Evolutionary conservation across 2,113 vertebrate species (phyloP), one percentile per base, ranked within the genome.

Genomic region (Arizona elegans): DNA sequence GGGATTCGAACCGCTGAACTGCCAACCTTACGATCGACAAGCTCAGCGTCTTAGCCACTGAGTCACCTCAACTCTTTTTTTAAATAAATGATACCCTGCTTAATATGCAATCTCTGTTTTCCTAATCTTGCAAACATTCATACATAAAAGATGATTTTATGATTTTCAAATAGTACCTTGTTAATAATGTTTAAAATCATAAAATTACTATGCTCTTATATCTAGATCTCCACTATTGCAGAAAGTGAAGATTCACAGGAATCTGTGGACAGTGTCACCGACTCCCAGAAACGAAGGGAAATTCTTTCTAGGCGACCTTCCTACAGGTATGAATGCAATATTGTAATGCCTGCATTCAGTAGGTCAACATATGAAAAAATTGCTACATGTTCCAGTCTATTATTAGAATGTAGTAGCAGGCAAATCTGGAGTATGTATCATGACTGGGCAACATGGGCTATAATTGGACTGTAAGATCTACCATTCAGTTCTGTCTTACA

Each of bases 181-280:
- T 38, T 70, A 58, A 47, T 15, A 55, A 12, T 88, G 10, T 58
- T 93, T 88, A n/a, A 52, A 88, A 90, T 91, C 85, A 75, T 96
- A 93, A 95, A 91, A 92, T 93, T 95, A 52, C 93, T 95, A 85
- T 96, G 70, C 95, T 94, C 95, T 98, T 97, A 94, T 88, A 96
- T 97, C 81, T 97, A 99, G 99, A 99, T 99, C 96, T 99, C 99
- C 88, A 99, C 99, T 81, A 98, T 99, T 97, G 98, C 98, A 94
- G 99, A 99, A 97, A 99, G 99, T 65, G 99, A 99, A 97, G 99
- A 99, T 96, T 99, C 99, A 62, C 99, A 99, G 96, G 99, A 99
- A 96, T 99, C 99, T 47, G 99, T 99, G 94, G 99, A 99, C 97
- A 99, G 99, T 53, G 98, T 99, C 96, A 99, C 99, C 86, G 99